Conservation (phyloP, 2,888 invertebrate species). For the Pheosia tremula region DNA sequence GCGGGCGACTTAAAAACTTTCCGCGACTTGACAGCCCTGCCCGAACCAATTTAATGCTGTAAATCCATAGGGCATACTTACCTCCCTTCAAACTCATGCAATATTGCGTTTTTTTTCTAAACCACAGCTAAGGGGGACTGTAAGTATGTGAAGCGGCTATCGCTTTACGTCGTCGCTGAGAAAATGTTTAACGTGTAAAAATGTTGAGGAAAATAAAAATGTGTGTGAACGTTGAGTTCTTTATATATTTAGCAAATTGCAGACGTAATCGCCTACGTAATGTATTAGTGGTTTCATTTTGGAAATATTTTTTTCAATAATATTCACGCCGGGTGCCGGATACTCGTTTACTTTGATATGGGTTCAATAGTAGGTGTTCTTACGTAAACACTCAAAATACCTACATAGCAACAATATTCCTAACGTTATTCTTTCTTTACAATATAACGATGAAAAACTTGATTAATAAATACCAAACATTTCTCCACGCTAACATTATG, state of each 20-base stretch:
- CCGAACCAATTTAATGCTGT: conserved; percentile 78
- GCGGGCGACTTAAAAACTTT: conserved; percentile 52
- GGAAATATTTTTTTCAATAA: too few species aligned
- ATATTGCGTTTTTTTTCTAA: conserved; percentile 80
- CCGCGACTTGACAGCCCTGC: conserved; percentile 67
- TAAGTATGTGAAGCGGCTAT: conserved; percentile 47
- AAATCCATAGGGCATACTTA: conserved; percentile 82
- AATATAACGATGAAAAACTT: conserved; percentile 11
- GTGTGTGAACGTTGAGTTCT: conserved; percentile 31
- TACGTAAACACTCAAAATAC: too few species aligned
- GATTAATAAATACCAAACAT: conserved; percentile 40
- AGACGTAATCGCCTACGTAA: conserved; percentile 5
- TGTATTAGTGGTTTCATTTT: not conserved
- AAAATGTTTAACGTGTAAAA: conserved; percentile 52
- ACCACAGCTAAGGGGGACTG: conserved; percentile 63
- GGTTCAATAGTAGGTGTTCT: too few species aligned
- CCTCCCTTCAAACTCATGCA: conserved; percentile 78
- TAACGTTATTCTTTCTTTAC: not conserved
- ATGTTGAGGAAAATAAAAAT: conserved; percentile 47
- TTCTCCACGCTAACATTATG: conserved; percentile 30
- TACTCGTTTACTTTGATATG: too few species aligned
- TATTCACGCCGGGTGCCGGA: too few species aligned
- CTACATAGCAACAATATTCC: not conserved
- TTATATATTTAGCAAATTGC: conserved; percentile 32
- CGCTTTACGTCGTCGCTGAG: conserved; percentile 58